Evolutionary conservation across 2,797 vertebrate genomes (phyloP), one percentile per base, ranked within the genome.

Genomic region (Neoniphon sammara): DNA sequence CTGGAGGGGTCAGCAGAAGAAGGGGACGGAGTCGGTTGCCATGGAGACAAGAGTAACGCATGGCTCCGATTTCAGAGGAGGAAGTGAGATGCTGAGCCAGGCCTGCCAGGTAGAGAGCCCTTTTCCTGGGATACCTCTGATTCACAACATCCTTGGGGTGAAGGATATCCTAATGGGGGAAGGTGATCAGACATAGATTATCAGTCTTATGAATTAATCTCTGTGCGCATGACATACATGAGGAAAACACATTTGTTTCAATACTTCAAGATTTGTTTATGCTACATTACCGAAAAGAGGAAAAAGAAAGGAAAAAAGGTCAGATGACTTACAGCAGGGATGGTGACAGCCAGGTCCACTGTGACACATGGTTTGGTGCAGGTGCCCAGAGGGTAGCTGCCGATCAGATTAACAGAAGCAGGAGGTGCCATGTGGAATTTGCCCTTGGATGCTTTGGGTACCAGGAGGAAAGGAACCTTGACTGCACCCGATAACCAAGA

Each of bases 101-200:
- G 59, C 96, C 94, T 8, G 96, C 94, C 65, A 99, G 88, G 85
- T 98, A 99, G 1, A 99, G 92, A 1, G 98, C 97, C 74, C 97
- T 93, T 89, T 99, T 99, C 47, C 97, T 94, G 4, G 96, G 94
- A 91, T 98, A 99, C 25, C 96, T 95, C 87, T 99, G 97, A 85
- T 99, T 99, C 72, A 98, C 70, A 17, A 92, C 87, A 17, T 99
- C 98, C 88, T 98, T 98, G 20, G 93, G 87, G 21, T 93, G 93
- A 20, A 95, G 90, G 44, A 94, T 63, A 54, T 86, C 82, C 93
- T 95, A 44, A 66, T 20, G 71, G 1, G 50, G 11, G 70, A 14
- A 49, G 5, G 62, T 14, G 1, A 66, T 42, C 12, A 53, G 17
- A 27, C 7, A 46, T 5, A 78, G 44, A 56, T 62, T 1, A 57